Percentiles rank a stretch among this genome's conserved stretches.
These are phyloP conservation scores for Vannuccia rotundouncinata DNA, from an alignment of 2,888 invertebrate species.

Conservation along the genomic window DNA sequence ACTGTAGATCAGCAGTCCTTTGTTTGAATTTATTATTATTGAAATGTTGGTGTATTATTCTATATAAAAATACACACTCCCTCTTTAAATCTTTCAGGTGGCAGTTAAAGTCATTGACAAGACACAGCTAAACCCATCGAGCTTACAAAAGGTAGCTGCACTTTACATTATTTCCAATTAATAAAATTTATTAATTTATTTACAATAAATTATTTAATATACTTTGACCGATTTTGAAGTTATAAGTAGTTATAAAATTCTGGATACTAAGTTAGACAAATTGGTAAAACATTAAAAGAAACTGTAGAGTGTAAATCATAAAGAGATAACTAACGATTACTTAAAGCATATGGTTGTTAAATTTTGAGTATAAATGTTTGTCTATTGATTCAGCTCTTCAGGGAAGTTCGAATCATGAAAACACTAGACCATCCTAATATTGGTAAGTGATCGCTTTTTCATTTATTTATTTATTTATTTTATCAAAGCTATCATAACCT, in stretches of 20 bases:
- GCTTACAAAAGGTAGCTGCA: slow-evolving; percentile 80
- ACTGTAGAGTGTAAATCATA: too few species aligned
- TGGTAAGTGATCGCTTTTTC: slow-evolving; percentile 53
- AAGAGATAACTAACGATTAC: too few species aligned
- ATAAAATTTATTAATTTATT: background rate
- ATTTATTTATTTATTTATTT: background rate
- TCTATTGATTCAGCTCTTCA: slow-evolving; percentile 44
- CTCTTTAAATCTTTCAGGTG: slow-evolving; percentile 60
- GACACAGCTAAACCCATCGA: slow-evolving; percentile 95
- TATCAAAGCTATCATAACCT: background rate
- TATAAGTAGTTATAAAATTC: too few species aligned
- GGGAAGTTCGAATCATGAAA: slow-evolving; percentile 97
- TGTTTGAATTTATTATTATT: too few species aligned
- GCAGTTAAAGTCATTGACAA: slow-evolving; percentile 99
- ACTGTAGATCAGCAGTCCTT: too few species aligned
- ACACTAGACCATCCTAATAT: slow-evolving; percentile 99
- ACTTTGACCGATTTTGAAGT: too few species aligned
- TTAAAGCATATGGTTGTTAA: background rate
- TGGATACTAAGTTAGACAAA: too few species aligned
- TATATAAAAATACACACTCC: too few species aligned
- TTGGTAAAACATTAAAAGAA: too few species aligned
- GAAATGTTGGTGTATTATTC: too few species aligned
- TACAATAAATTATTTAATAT: too few species aligned
- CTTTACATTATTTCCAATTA: background rate
- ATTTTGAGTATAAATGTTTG: background rate